A percentile compares a stretch with the other conserved stretches of the same genome.
phyloP scores from a whole-genome alignment of 2,888 invertebrate species.

The Epicampocera succincta region DNA sequence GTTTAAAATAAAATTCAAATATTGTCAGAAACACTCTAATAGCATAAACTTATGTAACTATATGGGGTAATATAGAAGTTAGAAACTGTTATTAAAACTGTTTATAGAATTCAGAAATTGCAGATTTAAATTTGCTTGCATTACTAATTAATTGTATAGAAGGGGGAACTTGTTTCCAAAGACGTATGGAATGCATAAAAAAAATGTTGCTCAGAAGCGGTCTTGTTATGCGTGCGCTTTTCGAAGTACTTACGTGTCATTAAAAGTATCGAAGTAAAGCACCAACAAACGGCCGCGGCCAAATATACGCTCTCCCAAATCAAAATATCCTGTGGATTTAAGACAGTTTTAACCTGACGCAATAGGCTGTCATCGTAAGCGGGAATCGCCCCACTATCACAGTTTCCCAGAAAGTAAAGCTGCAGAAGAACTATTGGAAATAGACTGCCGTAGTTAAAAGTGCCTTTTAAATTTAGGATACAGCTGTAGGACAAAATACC shows the following conservation, averaged over 20 bases:
- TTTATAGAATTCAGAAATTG: no score
- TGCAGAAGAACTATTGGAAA: slow-evolving; percentile 76
- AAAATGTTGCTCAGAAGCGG: no score
- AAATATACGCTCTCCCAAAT: slow-evolving; percentile 80
- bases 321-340: slow-evolving; percentile 76
- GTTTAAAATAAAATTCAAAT: no score
- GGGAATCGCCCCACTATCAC: slow-evolving; percentile 72
- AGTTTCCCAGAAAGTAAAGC: slow-evolving; percentile 79
- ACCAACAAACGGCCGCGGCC: slow-evolving; percentile 77
- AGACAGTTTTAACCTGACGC: slow-evolving; percentile 71
- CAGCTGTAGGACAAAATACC: slow-evolving; percentile 80
- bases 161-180: no score
- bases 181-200: no score
- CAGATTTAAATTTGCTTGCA: no score
- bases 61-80: no score
- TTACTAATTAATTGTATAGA: no score
- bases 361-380: slow-evolving; percentile 70
- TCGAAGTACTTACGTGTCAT: slow-evolving; percentile 76
- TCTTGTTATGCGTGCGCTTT: no score
- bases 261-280: slow-evolving; percentile 76
- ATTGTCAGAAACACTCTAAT: no score
- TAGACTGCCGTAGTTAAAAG: slow-evolving; percentile 73
- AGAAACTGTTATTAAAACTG: no score
- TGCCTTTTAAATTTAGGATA: slow-evolving; percentile 73
- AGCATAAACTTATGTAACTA: no score